These are phyloP conservation scores for Elephantulus edwardii DNA, from an alignment of 2,113 vertebrate species.

Conservation along the genomic window DNA sequence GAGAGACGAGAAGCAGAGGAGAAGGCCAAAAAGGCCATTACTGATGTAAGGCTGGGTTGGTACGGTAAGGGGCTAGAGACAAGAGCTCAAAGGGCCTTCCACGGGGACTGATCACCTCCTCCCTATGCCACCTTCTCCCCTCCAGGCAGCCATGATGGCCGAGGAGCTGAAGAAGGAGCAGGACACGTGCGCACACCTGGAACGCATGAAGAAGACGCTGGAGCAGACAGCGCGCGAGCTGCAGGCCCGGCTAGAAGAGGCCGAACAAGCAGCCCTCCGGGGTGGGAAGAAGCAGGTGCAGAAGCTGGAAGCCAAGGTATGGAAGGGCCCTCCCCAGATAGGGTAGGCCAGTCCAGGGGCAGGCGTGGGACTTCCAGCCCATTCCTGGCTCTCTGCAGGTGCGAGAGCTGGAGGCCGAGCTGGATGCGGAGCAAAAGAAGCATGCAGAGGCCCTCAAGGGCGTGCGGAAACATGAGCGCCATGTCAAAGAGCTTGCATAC, in stretches of 20 bases:
- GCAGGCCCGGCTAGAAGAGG: conserved; percentile 93
- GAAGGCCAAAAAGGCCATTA: conserved; percentile 96
- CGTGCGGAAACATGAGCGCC: conserved; percentile 91
- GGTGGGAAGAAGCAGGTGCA: conserved; percentile 97
- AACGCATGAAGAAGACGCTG: conserved; percentile 98
- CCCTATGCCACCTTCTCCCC: background rate
- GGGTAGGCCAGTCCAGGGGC: rapidly evolving
- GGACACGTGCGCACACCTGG: conserved; percentile 92
- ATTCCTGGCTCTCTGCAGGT: conserved; percentile 82
- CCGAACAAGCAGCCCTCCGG: conserved; percentile 94
- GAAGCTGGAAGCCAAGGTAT: conserved; percentile 94
- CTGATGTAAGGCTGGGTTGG: conserved; percentile 86
- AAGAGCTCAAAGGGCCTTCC: background rate
- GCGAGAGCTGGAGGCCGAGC: conserved; percentile 92
- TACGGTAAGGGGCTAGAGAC: background rate
- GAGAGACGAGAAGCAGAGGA: conserved; percentile 93
- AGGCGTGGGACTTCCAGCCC: background rate
- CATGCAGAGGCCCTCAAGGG: conserved; percentile 92
- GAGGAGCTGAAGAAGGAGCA: conserved; percentile 98
- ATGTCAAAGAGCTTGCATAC: conserved; percentile 92
- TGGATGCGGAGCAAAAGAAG: conserved; percentile 91
- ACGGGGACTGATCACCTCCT: background rate
- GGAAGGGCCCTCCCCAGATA: background rate
- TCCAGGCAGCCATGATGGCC: conserved; percentile 96
- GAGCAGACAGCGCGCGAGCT: conserved; percentile 96